Conservation (phyloP, 2,113 vertebrate genomes). For the Syrrhaptes paradoxus region DNA sequence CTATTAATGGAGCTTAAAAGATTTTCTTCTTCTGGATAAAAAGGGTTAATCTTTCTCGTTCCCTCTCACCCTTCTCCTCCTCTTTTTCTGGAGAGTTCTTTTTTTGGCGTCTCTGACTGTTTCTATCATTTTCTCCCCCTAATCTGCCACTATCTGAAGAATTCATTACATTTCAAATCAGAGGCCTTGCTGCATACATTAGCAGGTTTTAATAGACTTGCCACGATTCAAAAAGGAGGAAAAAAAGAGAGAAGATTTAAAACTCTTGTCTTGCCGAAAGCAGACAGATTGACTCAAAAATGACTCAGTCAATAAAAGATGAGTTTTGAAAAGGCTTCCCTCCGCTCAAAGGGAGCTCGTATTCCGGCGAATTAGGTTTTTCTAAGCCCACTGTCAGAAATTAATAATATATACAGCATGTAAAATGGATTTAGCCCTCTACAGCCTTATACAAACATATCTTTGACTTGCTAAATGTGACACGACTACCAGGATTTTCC, state of each 20-base stretch:
- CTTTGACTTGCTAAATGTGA: slow-evolving; percentile 68
- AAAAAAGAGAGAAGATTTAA: slow-evolving; percentile 72
- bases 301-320: slow-evolving; percentile 80
- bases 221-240: slow-evolving; percentile 56
- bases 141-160: slow-evolving; percentile 68
- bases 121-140: slow-evolving; percentile 45
- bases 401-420: slow-evolving; percentile 66
- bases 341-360: slow-evolving; percentile 61
- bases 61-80: not conserved
- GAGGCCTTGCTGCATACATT: slow-evolving; percentile 55
- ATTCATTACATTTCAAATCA: slow-evolving; percentile 67
- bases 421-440: slow-evolving; percentile 64
- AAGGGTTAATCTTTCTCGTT: slow-evolving; percentile 9
- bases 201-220: slow-evolving; percentile 76
- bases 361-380: slow-evolving; percentile 70
- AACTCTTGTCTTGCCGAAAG: slow-evolving; percentile 76
- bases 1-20: not conserved
- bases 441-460: slow-evolving; percentile 63
- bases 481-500: slow-evolving; percentile 28
- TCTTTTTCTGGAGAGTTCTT: slow-evolving; percentile 48
- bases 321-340: slow-evolving; percentile 72
- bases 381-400: slow-evolving; percentile 69
- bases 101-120: slow-evolving; percentile 12
- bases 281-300: slow-evolving; percentile 78
- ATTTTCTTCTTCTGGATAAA: not conserved